These are phyloP conservation scores for Pecten maximus DNA, from an alignment of 2,888 invertebrate species.

Conservation along the genomic window DNA sequence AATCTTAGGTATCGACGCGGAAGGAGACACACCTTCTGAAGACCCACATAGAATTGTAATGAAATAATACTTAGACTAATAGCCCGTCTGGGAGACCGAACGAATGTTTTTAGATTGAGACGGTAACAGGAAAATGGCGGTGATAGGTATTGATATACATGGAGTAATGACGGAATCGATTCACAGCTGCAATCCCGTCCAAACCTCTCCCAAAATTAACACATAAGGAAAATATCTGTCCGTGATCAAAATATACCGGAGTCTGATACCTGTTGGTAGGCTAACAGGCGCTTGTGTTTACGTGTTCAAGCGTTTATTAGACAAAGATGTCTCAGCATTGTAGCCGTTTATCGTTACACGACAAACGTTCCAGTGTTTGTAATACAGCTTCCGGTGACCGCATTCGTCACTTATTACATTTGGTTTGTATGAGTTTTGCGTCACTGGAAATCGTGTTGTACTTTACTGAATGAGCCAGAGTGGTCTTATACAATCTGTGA, in stretches of 20 bases:
- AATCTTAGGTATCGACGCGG: background rate
- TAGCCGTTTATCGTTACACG: background rate
- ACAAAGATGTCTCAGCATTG: background rate
- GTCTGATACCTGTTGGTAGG: background rate
- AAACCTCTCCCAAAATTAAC: background rate
- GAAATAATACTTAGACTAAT: constrained; percentile 9
- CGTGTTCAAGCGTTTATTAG: background rate
- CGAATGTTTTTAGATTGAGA: background rate
- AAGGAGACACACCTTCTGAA: background rate
- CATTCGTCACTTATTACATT: no score
- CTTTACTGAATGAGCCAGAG: no score
- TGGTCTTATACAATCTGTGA: no score
- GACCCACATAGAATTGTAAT: background rate
- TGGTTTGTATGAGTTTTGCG: no score
- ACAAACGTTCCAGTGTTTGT: no score
- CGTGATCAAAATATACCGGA: background rate
- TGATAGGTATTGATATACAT: background rate
- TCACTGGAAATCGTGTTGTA: no score
- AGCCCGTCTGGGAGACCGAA: background rate
- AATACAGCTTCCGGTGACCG: no score
- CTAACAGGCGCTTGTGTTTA: background rate
- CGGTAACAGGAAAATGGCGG: background rate
- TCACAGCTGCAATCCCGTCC: background rate
- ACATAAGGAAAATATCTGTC: background rate
- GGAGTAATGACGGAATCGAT: background rate